Conservation (phyloP, 2,797 vertebrate species). For the Sphaeramia orbicularis region DNA sequence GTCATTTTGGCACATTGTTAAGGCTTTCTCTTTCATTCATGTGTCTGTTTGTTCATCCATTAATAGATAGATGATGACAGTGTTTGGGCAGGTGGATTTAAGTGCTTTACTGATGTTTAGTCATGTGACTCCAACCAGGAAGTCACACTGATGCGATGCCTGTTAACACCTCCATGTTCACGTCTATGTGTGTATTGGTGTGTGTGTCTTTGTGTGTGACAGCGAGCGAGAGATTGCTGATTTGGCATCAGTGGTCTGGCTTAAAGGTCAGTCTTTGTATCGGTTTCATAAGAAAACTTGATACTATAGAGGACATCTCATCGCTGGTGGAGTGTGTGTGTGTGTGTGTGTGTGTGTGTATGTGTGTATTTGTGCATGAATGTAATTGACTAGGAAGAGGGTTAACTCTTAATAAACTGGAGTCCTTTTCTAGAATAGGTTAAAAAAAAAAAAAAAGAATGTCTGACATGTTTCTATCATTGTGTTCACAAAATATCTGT, state of each 20-base stretch:
- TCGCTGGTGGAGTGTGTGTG: constrained; percentile 13
- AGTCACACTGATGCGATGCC: constrained; percentile 32
- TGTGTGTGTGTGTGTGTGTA: background rate
- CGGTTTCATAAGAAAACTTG: constrained; percentile 71
- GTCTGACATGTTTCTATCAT: too few relatives aligned
- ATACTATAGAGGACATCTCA: constrained; percentile 48
- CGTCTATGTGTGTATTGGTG: constrained; percentile 16
- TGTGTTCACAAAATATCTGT: too few relatives aligned
- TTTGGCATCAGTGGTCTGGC: constrained; percentile 33
- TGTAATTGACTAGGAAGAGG: constrained; percentile 12
- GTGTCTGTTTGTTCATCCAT: background rate
- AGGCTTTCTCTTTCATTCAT: constrained; percentile 13
- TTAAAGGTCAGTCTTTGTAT: constrained; percentile 74
- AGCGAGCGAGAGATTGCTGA: constrained; percentile 27
- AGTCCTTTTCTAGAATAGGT: constrained; percentile 17
- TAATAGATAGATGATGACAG: constrained; percentile 27
- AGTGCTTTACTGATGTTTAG: constrained; percentile 36
- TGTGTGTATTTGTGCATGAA: constrained; percentile 1
- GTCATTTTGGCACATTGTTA: constrained; percentile 36
- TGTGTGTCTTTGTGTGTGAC: constrained; percentile 5
- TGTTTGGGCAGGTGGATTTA: constrained; percentile 60
- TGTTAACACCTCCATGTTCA: constrained; percentile 42
- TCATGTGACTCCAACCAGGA: constrained; percentile 55
- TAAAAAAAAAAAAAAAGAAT: too few relatives aligned
- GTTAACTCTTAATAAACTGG: constrained; percentile 10